phyloP scores from a whole-genome alignment of 2,888 invertebrate genomes.

The Maniola hyperantus region DNA sequence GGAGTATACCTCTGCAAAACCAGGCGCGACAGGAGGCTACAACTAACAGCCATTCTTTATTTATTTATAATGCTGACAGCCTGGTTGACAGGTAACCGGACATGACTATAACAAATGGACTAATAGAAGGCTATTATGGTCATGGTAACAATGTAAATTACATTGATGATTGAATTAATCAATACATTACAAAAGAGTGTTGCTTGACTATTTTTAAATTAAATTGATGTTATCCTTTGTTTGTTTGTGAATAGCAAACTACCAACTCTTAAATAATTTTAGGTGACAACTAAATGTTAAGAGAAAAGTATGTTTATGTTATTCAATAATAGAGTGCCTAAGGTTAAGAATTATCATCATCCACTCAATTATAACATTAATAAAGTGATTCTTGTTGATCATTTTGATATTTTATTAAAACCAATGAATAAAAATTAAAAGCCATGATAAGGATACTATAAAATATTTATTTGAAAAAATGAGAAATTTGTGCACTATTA shows the following conservation, averaged over 20 bases:
- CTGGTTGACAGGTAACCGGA: neutral
- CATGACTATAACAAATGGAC: neutral
- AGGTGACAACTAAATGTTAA: slow-evolving; percentile 60
- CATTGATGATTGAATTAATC: too few relatives aligned
- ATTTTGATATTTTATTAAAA: slow-evolving; percentile 7
- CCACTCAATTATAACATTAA: slow-evolving; percentile 11
- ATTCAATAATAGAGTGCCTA: slow-evolving; percentile 17
- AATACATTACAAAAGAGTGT: neutral
- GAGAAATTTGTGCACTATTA: slow-evolving; percentile 44
- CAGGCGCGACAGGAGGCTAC: too few relatives aligned
- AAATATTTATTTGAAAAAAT: slow-evolving; percentile 35
- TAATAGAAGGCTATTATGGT: too few relatives aligned
- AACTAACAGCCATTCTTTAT: too few relatives aligned
- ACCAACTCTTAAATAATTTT: slow-evolving; percentile 69
- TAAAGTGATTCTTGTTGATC: slow-evolving; percentile 20
- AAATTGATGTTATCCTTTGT: neutral
- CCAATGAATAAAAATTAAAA: slow-evolving; percentile 6
- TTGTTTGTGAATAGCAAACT: slow-evolving; percentile 52
- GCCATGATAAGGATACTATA: neutral
- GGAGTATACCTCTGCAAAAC: too few relatives aligned
- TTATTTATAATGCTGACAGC: neutral
- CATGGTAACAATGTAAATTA: too few relatives aligned
- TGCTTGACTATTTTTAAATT: neutral
- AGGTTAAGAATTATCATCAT: slow-evolving; percentile 2
- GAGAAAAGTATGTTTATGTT: slow-evolving; percentile 63